Percentiles rank a stretch among this genome's conserved stretches.
Conservation (phyloP, 2,888 invertebrate species). For the Tuta absoluta region DNA sequence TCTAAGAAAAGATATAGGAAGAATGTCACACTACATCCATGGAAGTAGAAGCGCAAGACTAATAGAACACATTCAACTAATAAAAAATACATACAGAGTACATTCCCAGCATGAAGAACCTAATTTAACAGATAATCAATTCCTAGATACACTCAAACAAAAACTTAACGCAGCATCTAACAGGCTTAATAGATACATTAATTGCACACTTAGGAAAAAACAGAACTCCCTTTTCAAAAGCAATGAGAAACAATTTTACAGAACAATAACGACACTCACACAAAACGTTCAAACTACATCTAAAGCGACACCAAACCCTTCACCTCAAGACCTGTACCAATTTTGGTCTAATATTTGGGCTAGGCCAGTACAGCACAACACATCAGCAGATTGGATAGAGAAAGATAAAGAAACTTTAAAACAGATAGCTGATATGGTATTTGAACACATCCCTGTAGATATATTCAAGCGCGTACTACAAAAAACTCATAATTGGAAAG, state of each 20-base stretch:
- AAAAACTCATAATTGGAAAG: no score
- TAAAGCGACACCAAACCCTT: background rate
- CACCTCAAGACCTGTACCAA: background rate
- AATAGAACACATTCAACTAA: background rate
- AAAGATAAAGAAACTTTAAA: background rate
- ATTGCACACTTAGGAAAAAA: slow-evolving; percentile 14
- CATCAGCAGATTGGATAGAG: slow-evolving; percentile 1
- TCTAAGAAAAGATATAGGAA: slow-evolving; percentile 13
- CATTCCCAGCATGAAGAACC: slow-evolving; percentile 18
- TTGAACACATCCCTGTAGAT: background rate
- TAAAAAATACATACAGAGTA: slow-evolving; percentile 18
- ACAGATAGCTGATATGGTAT: background rate
- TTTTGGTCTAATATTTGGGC: slow-evolving; percentile 18
- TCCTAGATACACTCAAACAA: slow-evolving; percentile 27
- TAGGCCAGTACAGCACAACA: slow-evolving; percentile 3
- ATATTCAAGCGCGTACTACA: background rate
- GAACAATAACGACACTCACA: background rate
- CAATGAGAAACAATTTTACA: slow-evolving; percentile 24
- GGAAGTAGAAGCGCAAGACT: slow-evolving; percentile 17
- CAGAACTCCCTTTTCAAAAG: slow-evolving; percentile 11
- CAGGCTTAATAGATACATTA: slow-evolving; percentile 13
- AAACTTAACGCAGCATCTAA: slow-evolving; percentile 13
- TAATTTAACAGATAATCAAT: slow-evolving; percentile 11
- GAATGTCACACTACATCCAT: background rate
- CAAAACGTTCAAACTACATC: background rate